Base-by-base conservation (phyloP, 2,113 vertebrate species). In the Pavo muticus region DNA sequence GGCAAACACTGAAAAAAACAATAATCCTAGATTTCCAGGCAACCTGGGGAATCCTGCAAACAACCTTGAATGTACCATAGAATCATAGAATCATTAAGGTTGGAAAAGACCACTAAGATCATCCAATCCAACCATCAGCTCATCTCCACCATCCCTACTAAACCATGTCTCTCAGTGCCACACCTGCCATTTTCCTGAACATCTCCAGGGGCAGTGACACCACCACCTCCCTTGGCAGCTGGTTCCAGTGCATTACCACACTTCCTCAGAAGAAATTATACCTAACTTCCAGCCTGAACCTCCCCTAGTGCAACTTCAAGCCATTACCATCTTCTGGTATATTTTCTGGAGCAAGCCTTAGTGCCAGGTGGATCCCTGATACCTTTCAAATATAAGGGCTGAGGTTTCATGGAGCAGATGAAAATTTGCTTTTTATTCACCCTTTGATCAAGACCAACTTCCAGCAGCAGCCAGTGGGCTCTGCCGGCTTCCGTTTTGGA, bases 391-490 rank as follows among this genome's bases (percentile, higher is more conserved):
- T 25, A 13, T 35, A 35, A 52, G 79, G n/a, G 64, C 39, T 84
- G 42, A 0, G 0, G 39, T 94, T 91, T 88, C 61, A 65, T 29
- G 39, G 17, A 80, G n/a, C 44, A 84, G 44, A 64, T 16, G 15
- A 86, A 44, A 86, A 84, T 90, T 95, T 93, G 40, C n/a, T 84
- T 91, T 91, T 88, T 72, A 75, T 78, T 84, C 19, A 35, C n/a
- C 37, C 69, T 88, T 91, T 91, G 83, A 88, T 88, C 67, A 69
- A 93, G 69, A 94, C 37, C 69, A 90, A 30, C 48, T 88, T 88
- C 69, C 65, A 84, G 44, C 39, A 74, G 76, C 85, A 94, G 70
- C 42, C 80, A 48, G 76, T 88, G 80, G 73, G 84, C 57, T 94
- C 80, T 91, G 60, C 40, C 1, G 29, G 50, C 45, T 91, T 81